phyloP scores from a whole-genome alignment of 1,140 invertebrate species.

The Aphidius gifuensis region DNA sequence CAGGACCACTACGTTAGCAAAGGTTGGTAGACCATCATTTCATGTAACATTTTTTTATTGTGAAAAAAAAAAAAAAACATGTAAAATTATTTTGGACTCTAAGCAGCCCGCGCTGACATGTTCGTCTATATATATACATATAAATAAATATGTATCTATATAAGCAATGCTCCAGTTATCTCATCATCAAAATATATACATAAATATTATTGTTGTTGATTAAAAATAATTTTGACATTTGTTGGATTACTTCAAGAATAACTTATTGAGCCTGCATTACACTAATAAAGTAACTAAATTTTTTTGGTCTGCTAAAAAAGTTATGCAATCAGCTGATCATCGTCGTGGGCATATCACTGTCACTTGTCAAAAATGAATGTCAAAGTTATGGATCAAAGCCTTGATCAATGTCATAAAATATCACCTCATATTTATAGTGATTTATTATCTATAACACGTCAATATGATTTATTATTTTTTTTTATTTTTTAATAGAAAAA shows the following conservation, averaged over 20 bases:
- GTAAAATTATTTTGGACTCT: not conserved
- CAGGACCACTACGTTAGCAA: constrained; percentile 54
- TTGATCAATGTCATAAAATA: constrained; percentile 15
- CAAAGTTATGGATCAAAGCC: constrained; percentile 28
- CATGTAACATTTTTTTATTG: too few species aligned
- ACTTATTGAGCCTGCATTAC: too few species aligned
- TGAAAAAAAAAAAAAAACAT: not conserved
- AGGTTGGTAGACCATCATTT: constrained; percentile 42
- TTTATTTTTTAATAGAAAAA: not conserved
- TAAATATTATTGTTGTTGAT: too few species aligned
- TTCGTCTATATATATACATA: not conserved
- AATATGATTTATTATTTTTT: too few species aligned
- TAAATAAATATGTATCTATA: too few species aligned
- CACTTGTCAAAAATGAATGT: constrained; percentile 55
- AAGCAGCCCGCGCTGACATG: constrained; percentile 10
- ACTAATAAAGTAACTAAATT: too few species aligned
- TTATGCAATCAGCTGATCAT: constrained; percentile 58
- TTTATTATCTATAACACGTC: too few species aligned
- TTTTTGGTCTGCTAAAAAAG: constrained; percentile 40
- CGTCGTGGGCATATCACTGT: constrained; percentile 37
- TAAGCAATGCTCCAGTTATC: too few species aligned
- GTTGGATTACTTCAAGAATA: too few species aligned
- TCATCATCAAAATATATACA: too few species aligned
- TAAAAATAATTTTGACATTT: too few species aligned
- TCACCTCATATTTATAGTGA: not conserved